Evolutionary conservation across 2,888 invertebrate genomes (phyloP).

Genomic region (Chloromyia formosa): DNA sequence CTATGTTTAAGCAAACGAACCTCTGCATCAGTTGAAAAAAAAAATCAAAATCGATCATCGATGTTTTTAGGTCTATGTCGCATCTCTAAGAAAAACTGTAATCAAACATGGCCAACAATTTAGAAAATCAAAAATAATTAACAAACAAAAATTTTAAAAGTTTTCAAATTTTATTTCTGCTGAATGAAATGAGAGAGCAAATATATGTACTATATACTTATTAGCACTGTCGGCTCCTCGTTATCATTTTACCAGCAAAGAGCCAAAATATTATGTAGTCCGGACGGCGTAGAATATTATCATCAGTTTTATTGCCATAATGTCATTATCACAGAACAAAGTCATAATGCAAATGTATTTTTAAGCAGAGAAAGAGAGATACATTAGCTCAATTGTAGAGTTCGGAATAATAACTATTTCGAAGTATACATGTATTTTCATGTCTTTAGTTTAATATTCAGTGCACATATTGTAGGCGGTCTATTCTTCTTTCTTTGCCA

Average conservation of each 20-base stretch:
- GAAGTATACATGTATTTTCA: background rate
- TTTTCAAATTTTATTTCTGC: no score
- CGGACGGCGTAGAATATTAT: background rate
- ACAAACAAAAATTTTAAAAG: no score
- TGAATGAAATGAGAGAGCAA: no score
- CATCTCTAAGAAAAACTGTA: no score
- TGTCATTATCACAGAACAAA: conserved; percentile 34
- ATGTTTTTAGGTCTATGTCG: conserved; percentile 5
- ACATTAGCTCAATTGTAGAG: background rate
- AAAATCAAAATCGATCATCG: no score
- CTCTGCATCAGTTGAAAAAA: no score
- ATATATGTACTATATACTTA: no score
- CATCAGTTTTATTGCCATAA: background rate
- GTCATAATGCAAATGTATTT: conserved; percentile 18
- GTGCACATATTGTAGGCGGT: background rate
- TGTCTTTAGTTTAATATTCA: background rate
- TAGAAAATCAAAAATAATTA: no score
- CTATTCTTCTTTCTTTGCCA: background rate
- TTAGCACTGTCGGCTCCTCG: background rate
- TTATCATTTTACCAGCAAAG: background rate
- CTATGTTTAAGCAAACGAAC: no score
- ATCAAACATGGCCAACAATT: no score
- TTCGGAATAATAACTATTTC: conserved; percentile 26
- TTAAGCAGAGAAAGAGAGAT: conserved; percentile 5
- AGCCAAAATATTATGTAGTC: background rate